These are phyloP conservation scores for Microcebus murinus DNA, from an alignment of 2,113 vertebrate genomes.

Conservation along the genomic window DNA sequence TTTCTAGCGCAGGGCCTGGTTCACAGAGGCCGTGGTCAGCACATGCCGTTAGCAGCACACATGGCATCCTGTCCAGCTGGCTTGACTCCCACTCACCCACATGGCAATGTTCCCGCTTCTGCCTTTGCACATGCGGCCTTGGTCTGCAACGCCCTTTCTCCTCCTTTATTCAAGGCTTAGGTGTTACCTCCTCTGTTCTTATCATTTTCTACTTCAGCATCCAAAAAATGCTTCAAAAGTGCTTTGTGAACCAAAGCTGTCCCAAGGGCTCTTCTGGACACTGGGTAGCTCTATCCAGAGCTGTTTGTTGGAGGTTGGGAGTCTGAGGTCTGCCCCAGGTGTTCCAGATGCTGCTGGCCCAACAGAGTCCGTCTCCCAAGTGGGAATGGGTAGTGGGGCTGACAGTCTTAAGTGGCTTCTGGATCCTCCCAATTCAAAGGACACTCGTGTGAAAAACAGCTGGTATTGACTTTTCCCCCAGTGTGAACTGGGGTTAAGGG, in stretches of 20 bases:
- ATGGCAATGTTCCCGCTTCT: fast-evolving
- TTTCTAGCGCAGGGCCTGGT: not conserved
- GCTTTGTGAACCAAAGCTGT: not conserved
- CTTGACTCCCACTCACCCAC: not conserved
- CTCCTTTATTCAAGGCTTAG: not conserved
- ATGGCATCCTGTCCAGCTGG: not conserved
- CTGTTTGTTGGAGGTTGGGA: not conserved
- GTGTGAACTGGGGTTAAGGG: not conserved
- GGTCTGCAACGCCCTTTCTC: not conserved
- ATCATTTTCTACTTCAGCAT: not conserved
- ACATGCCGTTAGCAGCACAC: not conserved
- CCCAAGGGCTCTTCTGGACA: not conserved
- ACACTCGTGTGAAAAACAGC: not conserved
- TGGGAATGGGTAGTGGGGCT: not conserved
- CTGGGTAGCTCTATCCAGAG: not conserved
- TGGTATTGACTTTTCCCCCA: not conserved
- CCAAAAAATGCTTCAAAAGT: not conserved
- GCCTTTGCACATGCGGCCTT: not conserved
- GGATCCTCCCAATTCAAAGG: not conserved
- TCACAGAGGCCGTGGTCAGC: not conserved
- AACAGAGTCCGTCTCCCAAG: not conserved
- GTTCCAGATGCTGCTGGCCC: not conserved
- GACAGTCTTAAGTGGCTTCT: not conserved
- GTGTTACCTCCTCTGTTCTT: not conserved
- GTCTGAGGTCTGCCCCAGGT: not conserved